Base-by-base conservation (phyloP, 2,888 invertebrate species). In the Gymnosoma rotundatum region DNA sequence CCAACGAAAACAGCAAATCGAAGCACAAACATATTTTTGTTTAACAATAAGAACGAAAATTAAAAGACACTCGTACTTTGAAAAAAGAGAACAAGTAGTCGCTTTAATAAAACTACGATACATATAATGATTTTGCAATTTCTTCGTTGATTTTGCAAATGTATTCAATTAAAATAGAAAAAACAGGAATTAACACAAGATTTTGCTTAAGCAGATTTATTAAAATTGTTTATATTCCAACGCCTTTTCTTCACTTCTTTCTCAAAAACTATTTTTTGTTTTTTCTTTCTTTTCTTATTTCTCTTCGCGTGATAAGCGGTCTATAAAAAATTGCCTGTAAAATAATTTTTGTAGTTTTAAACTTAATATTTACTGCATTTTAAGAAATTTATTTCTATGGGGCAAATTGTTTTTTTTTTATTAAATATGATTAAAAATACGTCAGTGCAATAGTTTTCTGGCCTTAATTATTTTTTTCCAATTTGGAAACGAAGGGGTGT, bases 1-100 rank as follows among this genome's bases (percentile, higher is more conserved):
- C 67, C 66, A 52, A 16, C 60, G 60, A 66, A 73, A 73, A 42
- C 52, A 52, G 21, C 38, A 73, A 73, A 67, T 52, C 52, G 18
- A 38, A 42, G 18, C 18, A 61, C 18, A 60, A 45, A 16, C 58
- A 42, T 12, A 12, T 58, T 42, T 42, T 42, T 42, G 10, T 14
- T 4, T 42, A 50, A n/a, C 2, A 7, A 50, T n/a, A n/a, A n/a
- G n/a, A 45, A n/a, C 7, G 58, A 63, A 52, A 66, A 25, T 21
- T 20, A 32, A n/a, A 50, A 48, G 3, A 36, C 20, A 32, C 4
- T 32, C 8, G 32, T 32, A 58, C 16, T 74, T 18, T 74, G 1
- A 45, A 32, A 18, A 18, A 18, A 12, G 20, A n/a, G 8, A 58
- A 42, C 18, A 72, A 72, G 54, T 69, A 56, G 20, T 61, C 36